A percentile compares a stretch with the other conserved stretches of the same genome.
phyloP scores from a whole-genome alignment of 1,140 invertebrate species.

The Drosophila tristis region DNA sequence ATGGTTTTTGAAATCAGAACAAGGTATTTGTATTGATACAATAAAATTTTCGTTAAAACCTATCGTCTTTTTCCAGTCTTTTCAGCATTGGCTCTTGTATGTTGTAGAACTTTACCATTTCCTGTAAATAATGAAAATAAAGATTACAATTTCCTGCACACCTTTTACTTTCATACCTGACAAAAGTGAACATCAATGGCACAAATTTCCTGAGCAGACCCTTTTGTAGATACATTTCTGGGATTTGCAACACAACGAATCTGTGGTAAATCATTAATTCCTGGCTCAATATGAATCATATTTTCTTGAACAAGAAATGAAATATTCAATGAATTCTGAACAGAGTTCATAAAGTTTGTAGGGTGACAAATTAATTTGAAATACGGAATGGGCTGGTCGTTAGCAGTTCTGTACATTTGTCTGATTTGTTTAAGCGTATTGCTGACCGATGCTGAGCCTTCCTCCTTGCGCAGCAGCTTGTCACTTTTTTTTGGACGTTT shows the following conservation, averaged over 20 bases:
- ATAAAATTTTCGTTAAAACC: not conserved
- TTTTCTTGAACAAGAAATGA: conserved; percentile 70
- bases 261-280: conserved; percentile 53
- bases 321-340: conserved; percentile 66
- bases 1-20: too few species aligned
- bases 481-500: conserved; percentile 62
- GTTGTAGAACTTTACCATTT: conserved; percentile 49
- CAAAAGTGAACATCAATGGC: conserved; percentile 53
- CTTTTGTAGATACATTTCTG: not conserved
- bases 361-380: conserved; percentile 71
- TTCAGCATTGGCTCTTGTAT: conserved; percentile 55
- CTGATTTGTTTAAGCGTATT: conserved; percentile 50
- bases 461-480: conserved; percentile 68
- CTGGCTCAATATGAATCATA: conserved; percentile 42
- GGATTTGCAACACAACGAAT: conserved; percentile 21
- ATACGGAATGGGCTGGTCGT: conserved; percentile 62
- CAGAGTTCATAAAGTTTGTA: conserved; percentile 62
- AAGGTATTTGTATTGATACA: not conserved
- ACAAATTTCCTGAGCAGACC: conserved; percentile 50
- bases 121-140: conserved; percentile 30
- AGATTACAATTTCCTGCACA: not conserved
- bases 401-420: conserved; percentile 41
- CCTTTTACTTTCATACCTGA: conserved; percentile 33
- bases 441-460: conserved; percentile 55
- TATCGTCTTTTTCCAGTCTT: conserved; percentile 17